Percentiles rank a stretch among this genome's conserved stretches.
Conservation (phyloP, 2,797 vertebrate species). For the Clamator glandarius region DNA sequence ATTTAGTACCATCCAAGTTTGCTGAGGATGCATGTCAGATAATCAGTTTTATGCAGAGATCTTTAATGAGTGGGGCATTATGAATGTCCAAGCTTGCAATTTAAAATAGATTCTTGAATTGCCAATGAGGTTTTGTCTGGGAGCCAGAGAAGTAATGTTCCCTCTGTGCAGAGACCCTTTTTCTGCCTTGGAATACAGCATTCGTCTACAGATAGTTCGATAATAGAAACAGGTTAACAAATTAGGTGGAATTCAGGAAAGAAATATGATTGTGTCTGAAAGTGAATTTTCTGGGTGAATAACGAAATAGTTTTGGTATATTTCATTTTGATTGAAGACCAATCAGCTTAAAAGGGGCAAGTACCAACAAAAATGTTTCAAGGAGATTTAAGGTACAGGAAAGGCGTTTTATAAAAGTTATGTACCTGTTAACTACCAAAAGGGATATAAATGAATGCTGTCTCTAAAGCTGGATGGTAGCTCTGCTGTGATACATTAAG, state of each 20-base stretch:
- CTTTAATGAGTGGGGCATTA: background rate
- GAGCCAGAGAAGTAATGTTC: background rate
- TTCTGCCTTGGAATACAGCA: background rate
- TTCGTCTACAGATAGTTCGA: background rate
- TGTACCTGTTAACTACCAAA: background rate
- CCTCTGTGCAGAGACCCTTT: background rate
- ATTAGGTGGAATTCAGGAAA: slow-evolving; percentile 28
- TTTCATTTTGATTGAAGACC: slow-evolving; percentile 57
- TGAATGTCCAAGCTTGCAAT: background rate
- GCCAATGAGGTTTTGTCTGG: background rate
- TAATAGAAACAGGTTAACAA: slow-evolving; percentile 46
- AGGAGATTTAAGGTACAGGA: slow-evolving; percentile 31
- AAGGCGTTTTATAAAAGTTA: slow-evolving; percentile 25
- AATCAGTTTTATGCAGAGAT: background rate
- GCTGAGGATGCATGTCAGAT: background rate
- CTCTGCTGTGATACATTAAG: background rate
- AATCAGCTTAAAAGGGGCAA: background rate
- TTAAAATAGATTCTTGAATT: background rate
- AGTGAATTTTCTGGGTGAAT: slow-evolving; percentile 53
- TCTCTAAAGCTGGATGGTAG: background rate
- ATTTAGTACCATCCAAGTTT: background rate
- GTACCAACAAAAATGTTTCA: slow-evolving; percentile 21
- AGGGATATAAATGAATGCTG: background rate
- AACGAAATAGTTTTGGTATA: slow-evolving; percentile 47
- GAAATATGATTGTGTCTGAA: slow-evolving; percentile 42